phyloP scores from a whole-genome alignment of 2,797 vertebrate genomes.

The Schizothorax lantsangensis region DNA sequence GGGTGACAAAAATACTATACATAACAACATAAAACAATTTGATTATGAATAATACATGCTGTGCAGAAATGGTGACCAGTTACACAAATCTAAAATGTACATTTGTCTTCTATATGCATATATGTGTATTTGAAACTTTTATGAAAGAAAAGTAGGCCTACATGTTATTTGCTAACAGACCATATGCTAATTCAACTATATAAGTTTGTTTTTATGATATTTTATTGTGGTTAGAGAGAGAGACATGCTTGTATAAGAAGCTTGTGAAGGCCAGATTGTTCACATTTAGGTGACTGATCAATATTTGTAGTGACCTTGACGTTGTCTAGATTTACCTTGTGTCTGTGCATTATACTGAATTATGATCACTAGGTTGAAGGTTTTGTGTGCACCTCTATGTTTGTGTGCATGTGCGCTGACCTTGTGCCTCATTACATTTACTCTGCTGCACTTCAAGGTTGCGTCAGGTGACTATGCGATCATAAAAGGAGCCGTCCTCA shows the following conservation, averaged over 20 bases:
- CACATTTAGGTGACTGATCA: slow-evolving; percentile 28
- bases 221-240: not conserved
- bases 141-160: not conserved
- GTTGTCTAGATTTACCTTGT: slow-evolving; percentile 28
- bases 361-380: slow-evolving; percentile 9
- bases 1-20: not conserved
- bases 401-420: slow-evolving; percentile 37
- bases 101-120: not conserved
- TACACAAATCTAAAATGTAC: not conserved
- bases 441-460: slow-evolving; percentile 1
- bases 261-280: not conserved
- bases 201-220: not conserved
- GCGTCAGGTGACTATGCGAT: slow-evolving; percentile 20
- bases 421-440: slow-evolving; percentile 22
- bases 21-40: not conserved
- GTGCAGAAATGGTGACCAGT: not conserved
- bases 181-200: not conserved
- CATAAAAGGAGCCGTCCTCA: slow-evolving; percentile 29
- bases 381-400: slow-evolving; percentile 16
- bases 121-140: not conserved
- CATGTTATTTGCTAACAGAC: not conserved
- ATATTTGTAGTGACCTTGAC: slow-evolving; percentile 16
- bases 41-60: not conserved
- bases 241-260: not conserved
- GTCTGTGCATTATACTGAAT: not conserved